Evolutionary conservation across 2,888 invertebrate species (phyloP).

Genomic region (Craniophora ligustri): DNA sequence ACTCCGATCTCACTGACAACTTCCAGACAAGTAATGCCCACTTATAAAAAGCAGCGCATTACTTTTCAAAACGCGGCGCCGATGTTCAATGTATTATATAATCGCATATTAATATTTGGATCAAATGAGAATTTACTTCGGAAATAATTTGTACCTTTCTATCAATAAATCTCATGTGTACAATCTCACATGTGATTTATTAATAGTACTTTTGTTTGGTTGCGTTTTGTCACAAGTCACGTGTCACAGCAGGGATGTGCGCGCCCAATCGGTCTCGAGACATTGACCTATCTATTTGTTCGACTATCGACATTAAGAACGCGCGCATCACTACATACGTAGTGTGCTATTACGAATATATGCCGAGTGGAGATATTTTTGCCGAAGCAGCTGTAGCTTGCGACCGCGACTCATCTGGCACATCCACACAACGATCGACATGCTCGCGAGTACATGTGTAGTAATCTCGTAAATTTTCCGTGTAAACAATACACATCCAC

Average conservation of each 20-base stretch:
- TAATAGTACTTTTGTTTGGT: conserved; percentile 9
- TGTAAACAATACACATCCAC: conserved; percentile 45
- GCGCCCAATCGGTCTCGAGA: conserved; percentile 73
- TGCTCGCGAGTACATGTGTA: conserved; percentile 48
- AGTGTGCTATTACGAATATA: conserved; percentile 67
- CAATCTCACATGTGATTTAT: conserved; percentile 21
- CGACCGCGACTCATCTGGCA: conserved; percentile 72
- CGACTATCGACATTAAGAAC: conserved; percentile 66
- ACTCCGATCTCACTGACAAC: conserved; percentile 53
- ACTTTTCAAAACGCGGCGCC: conserved; percentile 28
- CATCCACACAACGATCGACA: conserved; percentile 56
- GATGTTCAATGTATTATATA: conserved; percentile 41
- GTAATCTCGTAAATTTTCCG: conserved; percentile 48
- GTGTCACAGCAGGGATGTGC: conserved; percentile 44
- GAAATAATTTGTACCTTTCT: conserved; percentile 15
- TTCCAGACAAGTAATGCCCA: conserved; percentile 51
- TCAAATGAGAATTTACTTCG: conserved; percentile 12
- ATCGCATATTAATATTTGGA: conserved; percentile 35
- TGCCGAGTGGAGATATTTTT: conserved; percentile 78
- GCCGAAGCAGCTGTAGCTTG: conserved; percentile 76
- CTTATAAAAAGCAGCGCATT: conserved; percentile 50
- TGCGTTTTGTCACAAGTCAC: conserved; percentile 25
- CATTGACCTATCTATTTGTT: conserved; percentile 84
- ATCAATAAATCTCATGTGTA: conserved; percentile 16
- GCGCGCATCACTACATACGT: conserved; percentile 49